phyloP scores from a whole-genome alignment of 2,888 invertebrate genomes.

The Strigamia maritima region DNA sequence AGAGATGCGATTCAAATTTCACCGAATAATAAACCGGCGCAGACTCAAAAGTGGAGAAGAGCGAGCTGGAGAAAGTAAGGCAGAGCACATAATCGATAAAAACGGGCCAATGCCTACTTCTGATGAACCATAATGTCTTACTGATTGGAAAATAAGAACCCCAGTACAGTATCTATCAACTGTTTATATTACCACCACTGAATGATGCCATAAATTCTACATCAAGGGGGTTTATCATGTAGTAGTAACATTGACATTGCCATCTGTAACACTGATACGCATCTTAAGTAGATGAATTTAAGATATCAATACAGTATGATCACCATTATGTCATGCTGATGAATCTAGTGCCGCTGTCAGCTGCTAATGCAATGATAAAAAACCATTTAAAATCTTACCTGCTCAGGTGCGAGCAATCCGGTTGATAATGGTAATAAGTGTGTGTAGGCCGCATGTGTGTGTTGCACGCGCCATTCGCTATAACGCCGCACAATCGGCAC shows the following conservation, averaged over 20 bases:
- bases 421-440: background rate
- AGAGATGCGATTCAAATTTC: slow-evolving; percentile 22
- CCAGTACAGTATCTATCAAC: background rate
- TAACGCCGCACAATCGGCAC: background rate
- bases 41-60: background rate
- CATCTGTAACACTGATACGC: background rate
- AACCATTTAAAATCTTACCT: background rate
- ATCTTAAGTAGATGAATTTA: background rate
- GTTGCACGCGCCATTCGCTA: background rate
- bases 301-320: background rate
- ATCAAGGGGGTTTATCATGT: background rate
- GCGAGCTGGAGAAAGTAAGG: background rate
- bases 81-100: slow-evolving; percentile 9
- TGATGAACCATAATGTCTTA: background rate
- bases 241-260: background rate
- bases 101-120: background rate
- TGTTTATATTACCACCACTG: background rate
- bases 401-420: background rate
- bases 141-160: background rate
- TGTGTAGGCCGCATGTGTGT: background rate
- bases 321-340: background rate
- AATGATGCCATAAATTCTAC: background rate
- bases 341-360: background rate
- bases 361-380: background rate
- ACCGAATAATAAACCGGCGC: background rate